Conservation (phyloP, 64 coral and sea anemone genomes). For the Platygyra sinensis region DNA sequence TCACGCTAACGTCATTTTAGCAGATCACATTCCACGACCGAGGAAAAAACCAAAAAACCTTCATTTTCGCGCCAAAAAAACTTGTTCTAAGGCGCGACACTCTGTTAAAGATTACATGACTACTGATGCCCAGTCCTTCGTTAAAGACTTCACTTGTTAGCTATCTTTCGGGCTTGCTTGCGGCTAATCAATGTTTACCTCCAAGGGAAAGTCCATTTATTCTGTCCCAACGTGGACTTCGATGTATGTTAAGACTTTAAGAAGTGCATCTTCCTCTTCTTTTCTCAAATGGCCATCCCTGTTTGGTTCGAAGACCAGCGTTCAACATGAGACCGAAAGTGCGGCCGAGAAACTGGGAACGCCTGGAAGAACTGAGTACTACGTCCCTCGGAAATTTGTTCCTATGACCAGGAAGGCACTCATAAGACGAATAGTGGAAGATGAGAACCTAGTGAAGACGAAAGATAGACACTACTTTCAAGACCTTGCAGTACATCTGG, state of each 20-base stretch:
- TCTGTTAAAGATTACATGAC: neutral
- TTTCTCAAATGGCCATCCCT: neutral
- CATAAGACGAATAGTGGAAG: slow-evolving; percentile 75
- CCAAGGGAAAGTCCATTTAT: neutral
- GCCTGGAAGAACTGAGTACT: slow-evolving; percentile 46
- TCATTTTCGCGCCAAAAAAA: too few relatives aligned
- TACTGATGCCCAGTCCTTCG: neutral
- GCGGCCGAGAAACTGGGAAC: neutral
- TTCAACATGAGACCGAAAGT: neutral
- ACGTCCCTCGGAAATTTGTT: slow-evolving; percentile 74
- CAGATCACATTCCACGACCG: too few relatives aligned
- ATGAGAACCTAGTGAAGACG: slow-evolving; percentile 54
- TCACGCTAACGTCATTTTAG: too few relatives aligned
- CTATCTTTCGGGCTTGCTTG: neutral
- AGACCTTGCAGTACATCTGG: slow-evolving; percentile 71
- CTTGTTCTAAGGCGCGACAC: too few relatives aligned
- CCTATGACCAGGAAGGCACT: slow-evolving; percentile 91
- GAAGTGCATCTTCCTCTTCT: neutral
- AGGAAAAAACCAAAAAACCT: too few relatives aligned
- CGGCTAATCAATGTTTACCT: neutral
- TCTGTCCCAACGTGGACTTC: neutral
- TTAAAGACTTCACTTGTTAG: neutral
- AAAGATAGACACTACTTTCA: slow-evolving; percentile 69
- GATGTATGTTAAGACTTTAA: neutral
- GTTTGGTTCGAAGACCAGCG: neutral